Conservation (phyloP, 2,888 invertebrate species). For the Chalcosyrphus nemorum region DNA sequence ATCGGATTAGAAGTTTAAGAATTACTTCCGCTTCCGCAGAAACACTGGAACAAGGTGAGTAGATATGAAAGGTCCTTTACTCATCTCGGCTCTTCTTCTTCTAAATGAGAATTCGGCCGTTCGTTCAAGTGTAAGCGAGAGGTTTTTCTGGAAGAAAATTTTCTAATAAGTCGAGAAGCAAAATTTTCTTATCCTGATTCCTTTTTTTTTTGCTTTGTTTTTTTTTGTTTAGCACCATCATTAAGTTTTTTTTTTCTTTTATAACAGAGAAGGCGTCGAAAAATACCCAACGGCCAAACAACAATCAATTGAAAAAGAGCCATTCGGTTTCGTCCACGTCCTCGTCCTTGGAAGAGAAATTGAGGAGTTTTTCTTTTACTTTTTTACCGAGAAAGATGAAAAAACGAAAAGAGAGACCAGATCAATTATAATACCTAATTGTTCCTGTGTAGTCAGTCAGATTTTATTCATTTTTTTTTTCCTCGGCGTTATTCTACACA, state of each 20-base stretch:
- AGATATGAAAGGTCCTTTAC: slow-evolving; percentile 18
- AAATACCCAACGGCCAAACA: slow-evolving; percentile 19
- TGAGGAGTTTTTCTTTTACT: background rate
- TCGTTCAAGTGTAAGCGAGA: slow-evolving; percentile 35
- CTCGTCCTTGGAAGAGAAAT: background rate
- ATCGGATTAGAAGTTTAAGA: slow-evolving; percentile 60
- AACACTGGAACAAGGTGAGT: slow-evolving; percentile 29
- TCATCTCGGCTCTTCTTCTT: background rate
- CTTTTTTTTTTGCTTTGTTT: background rate
- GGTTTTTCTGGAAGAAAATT: background rate
- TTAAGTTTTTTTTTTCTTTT: background rate
- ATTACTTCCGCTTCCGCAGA: slow-evolving; percentile 58
- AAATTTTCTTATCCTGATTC: slow-evolving; percentile 16
- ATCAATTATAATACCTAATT: slow-evolving; percentile 50
- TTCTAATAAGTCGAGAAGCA: slow-evolving; percentile 26
- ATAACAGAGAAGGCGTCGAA: slow-evolving; percentile 6
- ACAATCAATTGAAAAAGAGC: slow-evolving; percentile 23
- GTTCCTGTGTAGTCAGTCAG: slow-evolving; percentile 31
- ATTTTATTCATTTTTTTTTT: background rate
- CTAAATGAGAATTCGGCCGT: slow-evolving; percentile 30
- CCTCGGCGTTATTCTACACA: background rate
- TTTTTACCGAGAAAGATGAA: background rate
- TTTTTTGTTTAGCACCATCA: background rate
- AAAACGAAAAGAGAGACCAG: background rate
- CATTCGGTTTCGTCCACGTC: too few relatives aligned